Conservation (phyloP, 2,797 vertebrate species). For the Leptatherina wallacei region DNA sequence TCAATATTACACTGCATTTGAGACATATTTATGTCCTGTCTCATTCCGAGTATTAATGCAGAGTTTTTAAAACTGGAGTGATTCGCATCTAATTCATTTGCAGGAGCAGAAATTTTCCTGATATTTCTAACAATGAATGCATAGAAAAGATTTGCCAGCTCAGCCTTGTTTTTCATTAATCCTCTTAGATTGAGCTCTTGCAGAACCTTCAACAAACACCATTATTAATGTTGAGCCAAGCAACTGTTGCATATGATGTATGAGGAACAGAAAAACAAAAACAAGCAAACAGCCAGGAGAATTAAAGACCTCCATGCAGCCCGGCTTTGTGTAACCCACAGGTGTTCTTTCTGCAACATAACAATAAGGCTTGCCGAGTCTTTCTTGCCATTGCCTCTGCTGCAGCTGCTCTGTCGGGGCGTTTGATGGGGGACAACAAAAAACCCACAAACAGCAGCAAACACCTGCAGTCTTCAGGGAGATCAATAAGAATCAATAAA, state of each 20-base stretch:
- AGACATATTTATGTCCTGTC: background rate
- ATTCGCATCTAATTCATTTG: slow-evolving; percentile 26
- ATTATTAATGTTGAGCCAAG: slow-evolving; percentile 22
- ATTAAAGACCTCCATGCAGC: slow-evolving; percentile 11
- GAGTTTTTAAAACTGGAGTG: slow-evolving; percentile 25
- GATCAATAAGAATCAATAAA: slow-evolving; percentile 19
- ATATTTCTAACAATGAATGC: slow-evolving; percentile 17
- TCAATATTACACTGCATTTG: slow-evolving; percentile 20
- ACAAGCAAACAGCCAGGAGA: slow-evolving; percentile 27
- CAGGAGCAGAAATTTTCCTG: slow-evolving; percentile 12
- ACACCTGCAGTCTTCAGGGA: slow-evolving; percentile 24
- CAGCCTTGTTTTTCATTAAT: slow-evolving; percentile 55
- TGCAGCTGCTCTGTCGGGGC: background rate
- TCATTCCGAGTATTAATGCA: slow-evolving; percentile 3
- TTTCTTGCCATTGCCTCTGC: slow-evolving; percentile 22
- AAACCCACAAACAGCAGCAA: slow-evolving; percentile 33
- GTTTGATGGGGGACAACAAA: slow-evolving; percentile 17
- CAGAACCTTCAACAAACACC: slow-evolving; percentile 8
- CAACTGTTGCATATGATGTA: slow-evolving; percentile 35
- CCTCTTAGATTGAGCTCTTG: slow-evolving; percentile 36
- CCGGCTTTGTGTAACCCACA: background rate
- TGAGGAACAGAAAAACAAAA: background rate
- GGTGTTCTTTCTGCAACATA: slow-evolving; percentile 33
- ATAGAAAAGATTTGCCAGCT: slow-evolving; percentile 15
- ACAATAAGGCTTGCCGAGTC: slow-evolving; percentile 29